Percentiles rank a stretch among this genome's conserved stretches.
phyloP scores from a whole-genome alignment of 1,140 invertebrate genomes.

The Macrosteles quadrilineatus region DNA sequence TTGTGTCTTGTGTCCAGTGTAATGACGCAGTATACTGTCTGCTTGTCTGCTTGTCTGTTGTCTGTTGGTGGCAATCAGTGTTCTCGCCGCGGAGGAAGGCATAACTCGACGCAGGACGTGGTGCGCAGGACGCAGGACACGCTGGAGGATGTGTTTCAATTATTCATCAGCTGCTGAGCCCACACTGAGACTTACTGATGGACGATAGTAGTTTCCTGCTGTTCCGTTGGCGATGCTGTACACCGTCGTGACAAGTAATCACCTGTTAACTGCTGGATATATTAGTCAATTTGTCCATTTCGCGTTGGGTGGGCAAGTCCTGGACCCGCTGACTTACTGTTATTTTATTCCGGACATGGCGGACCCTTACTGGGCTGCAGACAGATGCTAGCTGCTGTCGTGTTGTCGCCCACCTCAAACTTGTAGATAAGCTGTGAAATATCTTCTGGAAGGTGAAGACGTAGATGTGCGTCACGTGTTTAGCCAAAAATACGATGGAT shows the following conservation, averaged over 20 bases:
- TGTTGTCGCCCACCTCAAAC: too few species aligned
- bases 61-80: not conserved
- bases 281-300: conserved; percentile 11
- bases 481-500: too few species aligned
- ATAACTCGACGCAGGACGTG: conserved; percentile 11
- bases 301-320: not conserved
- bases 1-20: too few species aligned
- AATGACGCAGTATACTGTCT: too few species aligned
- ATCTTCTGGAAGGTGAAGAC: too few species aligned
- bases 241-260: not conserved
- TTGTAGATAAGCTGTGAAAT: too few species aligned
- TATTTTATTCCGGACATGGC: conserved; percentile 12
- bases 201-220: conserved; percentile 7
- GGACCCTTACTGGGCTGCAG: not conserved
- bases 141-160: conserved; percentile 1
- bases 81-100: conserved; percentile 4
- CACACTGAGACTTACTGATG: not conserved
- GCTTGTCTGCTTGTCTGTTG: too few species aligned
- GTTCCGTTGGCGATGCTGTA: not conserved
- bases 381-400: not conserved
- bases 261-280: conserved; percentile 10
- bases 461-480: too few species aligned
- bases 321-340: not conserved
- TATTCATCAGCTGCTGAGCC: not conserved
- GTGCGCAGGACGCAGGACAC: too few species aligned